Base-by-base conservation (phyloP, 2,888 invertebrate species). In the Pecten maximus region DNA sequence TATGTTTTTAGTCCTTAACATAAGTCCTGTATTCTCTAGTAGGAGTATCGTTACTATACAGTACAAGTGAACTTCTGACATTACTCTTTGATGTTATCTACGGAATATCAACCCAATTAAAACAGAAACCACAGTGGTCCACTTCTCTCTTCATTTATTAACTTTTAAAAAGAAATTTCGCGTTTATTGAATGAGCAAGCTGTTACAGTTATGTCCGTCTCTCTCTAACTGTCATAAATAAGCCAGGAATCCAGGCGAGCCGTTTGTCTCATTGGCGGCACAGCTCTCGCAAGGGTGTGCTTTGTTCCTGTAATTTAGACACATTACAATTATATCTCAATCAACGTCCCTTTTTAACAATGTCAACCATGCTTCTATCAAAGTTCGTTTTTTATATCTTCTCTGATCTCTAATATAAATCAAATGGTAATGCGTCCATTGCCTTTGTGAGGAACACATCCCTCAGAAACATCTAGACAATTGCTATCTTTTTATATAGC, bases 101-200 rank as follows among this genome's bases (percentile, higher is more conserved):
- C 74, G 74, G 35, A 74, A 74, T 35, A 74, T 28, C 74, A 23
- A 74, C 6, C 10, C 74, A 74, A 74, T 35, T 0, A 74, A 44
- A 16, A 35, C 74, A 35, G 12, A 60, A 60, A 60, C 60, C 60
- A 60, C 60, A 60, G 60, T 60, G 60, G 60, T 60, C 60, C 60
- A n/a, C 23, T 60, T 60, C 23, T 23, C 60, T 12, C 16, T 60
- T 60, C 23, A 60, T 16, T 23, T 60, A 60, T 60, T 60, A 60
- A 60, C 60, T 60, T 60, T 60, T 60, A 60, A 60, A 60, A 60
- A 60, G 60, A 60, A 60, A n/a, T 16, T 60, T 60, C 60, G 60
- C 8, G 23, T 60, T 60, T 60, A 60, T 60, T 60, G 60, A 60
- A 16, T 23, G 23, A n/a, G 23, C 23, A 8, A 4, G n/a, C 60